phyloP scores from a whole-genome alignment of 2,888 invertebrate genomes.

The Pseudanteris insignis region DNA sequence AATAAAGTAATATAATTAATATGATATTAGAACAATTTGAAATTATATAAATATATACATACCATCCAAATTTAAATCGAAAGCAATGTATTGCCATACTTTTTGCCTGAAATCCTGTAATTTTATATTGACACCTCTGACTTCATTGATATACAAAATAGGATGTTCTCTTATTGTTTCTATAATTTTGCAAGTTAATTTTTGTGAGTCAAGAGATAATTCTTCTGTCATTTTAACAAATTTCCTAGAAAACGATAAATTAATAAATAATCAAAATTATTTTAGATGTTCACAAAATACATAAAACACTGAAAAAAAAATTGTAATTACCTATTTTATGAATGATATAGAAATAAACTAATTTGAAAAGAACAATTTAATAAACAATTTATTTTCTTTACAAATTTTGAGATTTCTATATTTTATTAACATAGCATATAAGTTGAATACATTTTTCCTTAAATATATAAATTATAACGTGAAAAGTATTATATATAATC shows the following conservation, averaged over 20 bases:
- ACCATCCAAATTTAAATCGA: conserved; percentile 62
- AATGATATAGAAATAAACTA: no score
- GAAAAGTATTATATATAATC: no score
- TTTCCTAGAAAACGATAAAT: not conserved
- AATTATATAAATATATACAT: conserved; percentile 34
- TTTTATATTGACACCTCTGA: conserved; percentile 58
- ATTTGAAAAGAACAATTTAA: no score
- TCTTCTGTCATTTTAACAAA: conserved; percentile 50
- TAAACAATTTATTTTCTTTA: no score
- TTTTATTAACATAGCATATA: no score
- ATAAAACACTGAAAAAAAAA: no score
- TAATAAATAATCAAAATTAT: not conserved
- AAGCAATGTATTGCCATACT: conserved; percentile 62
- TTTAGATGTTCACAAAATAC: not conserved
- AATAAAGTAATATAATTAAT: no score
- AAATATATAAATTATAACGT: no score
- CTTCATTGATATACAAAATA: conserved; percentile 60
- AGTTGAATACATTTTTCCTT: no score
- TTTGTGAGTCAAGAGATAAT: conserved; percentile 60
- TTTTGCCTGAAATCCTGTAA: conserved; percentile 63
- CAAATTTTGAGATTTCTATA: no score
- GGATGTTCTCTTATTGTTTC: conserved; percentile 63
- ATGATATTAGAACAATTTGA: not conserved
- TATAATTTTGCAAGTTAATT: conserved; percentile 61
- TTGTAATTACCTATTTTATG: no score